Evolutionary conservation across 2,113 vertebrate species (phyloP).

Genomic region (Brevimyrus niger): DNA sequence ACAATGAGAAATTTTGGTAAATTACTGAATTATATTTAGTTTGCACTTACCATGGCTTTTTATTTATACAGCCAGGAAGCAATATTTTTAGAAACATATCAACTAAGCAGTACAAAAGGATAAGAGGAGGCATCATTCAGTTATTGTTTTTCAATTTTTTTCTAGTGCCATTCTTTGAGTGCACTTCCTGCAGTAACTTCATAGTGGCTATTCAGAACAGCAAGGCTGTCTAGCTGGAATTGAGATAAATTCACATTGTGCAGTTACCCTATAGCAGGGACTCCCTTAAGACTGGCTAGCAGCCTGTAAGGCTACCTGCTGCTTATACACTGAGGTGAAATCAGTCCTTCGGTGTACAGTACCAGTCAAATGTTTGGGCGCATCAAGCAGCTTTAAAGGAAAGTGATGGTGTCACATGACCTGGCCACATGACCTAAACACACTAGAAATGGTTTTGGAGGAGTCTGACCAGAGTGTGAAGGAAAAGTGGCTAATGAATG

Average conservation of each 20-base stretch:
- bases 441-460: neutral
- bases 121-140: slow-evolving; percentile 69
- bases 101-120: slow-evolving; percentile 62
- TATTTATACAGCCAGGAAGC: slow-evolving; percentile 50
- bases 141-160: slow-evolving; percentile 31
- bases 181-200: neutral
- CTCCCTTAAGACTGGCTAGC: neutral
- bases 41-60: slow-evolving; percentile 2
- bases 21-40: neutral
- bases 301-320: neutral
- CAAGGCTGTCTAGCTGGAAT: neutral
- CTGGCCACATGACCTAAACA: neutral
- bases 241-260: neutral
- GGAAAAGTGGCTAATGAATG: neutral
- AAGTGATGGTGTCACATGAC: neutral
- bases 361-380: neutral
- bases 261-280: neutral
- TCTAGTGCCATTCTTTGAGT: neutral
- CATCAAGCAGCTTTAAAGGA: neutral
- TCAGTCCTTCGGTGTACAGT: neutral
- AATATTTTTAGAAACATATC: slow-evolving; percentile 70
- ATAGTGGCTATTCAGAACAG: neutral
- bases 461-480: neutral
- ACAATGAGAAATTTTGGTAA: neutral
- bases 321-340: neutral